A percentile compares a stretch with the other conserved stretches of the same genome.
Evolutionary conservation across 1,140 invertebrate genomes (phyloP).

Genomic region (Harpegnathos saltator): DNA sequence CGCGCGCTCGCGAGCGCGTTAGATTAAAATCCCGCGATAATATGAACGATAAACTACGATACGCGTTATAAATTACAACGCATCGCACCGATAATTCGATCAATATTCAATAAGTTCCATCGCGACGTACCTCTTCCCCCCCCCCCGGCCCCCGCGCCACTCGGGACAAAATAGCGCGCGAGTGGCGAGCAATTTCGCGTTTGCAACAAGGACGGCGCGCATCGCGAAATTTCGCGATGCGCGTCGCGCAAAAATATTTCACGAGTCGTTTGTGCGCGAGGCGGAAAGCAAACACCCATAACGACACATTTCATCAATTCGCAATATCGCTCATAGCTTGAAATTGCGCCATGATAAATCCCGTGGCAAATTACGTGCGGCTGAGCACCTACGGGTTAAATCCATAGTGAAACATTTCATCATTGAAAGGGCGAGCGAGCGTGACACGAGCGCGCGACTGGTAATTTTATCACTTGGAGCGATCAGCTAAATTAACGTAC

Average conservation of each 20-base stretch:
- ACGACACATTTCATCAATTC: conserved; percentile 61
- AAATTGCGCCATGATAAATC: conserved; percentile 64
- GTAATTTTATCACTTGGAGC: conserved; percentile 58
- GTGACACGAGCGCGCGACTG: conserved; percentile 16
- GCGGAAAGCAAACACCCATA: conserved; percentile 61
- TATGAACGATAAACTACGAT: conserved; percentile 6
- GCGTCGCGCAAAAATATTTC: conserved; percentile 54
- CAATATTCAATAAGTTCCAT: conserved; percentile 58
- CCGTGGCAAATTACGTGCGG: conserved; percentile 64
- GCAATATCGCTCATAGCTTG: conserved; percentile 60
- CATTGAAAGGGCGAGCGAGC: conserved; percentile 14
- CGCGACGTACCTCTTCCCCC: too few relatives aligned
- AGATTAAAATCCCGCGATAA: conserved; percentile 9
- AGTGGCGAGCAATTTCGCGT: conserved; percentile 45
- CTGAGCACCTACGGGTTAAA: conserved; percentile 56
- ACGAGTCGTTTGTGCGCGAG: conserved; percentile 57
- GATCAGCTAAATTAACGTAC: conserved; percentile 59
- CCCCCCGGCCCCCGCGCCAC: too few relatives aligned
- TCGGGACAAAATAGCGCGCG: conserved; percentile 17
- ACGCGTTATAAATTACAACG: conserved; percentile 38
- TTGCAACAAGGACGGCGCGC: conserved; percentile 44
- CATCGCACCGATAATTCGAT: conserved; percentile 32
- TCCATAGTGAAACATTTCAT: conserved; percentile 52
- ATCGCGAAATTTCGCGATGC: conserved; percentile 59
- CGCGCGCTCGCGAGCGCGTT: background rate